Evolutionary conservation across 2,888 invertebrate species (phyloP).

Genomic region (Mimas tiliae): DNA sequence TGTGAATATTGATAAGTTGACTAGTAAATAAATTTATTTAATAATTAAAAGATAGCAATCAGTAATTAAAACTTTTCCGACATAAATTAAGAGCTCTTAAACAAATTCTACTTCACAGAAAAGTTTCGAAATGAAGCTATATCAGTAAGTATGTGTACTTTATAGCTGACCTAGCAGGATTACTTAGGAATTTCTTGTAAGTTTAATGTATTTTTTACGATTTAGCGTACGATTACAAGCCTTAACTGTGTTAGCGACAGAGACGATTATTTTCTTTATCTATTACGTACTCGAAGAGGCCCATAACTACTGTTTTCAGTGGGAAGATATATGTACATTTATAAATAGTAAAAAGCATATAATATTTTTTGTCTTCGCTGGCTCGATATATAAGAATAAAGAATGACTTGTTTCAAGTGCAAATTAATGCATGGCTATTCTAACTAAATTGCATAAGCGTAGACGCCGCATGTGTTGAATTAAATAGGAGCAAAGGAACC

Average conservation of each 20-base stretch:
- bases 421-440: conserved; percentile 49
- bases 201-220: no score
- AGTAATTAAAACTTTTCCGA: no score
- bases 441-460: conserved; percentile 76
- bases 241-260: not conserved
- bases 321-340: not conserved
- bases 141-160: no score
- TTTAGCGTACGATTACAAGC: no score
- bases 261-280: conserved; percentile 9
- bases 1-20: no score
- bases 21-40: no score
- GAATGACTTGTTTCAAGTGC: conserved; percentile 10
- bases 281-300: not conserved
- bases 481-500: conserved; percentile 79
- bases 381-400: not conserved
- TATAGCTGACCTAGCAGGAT: no score
- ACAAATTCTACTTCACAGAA: no score
- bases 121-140: no score
- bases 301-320: conserved; percentile 1
- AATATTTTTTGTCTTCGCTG: not conserved
- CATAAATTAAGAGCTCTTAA: no score
- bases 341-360: not conserved
- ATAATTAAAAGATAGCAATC: no score
- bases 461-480: conserved; percentile 74
- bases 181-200: no score